Evolutionary conservation across 2,888 invertebrate species (phyloP).

Genomic region (Napeogenes sylphis): DNA sequence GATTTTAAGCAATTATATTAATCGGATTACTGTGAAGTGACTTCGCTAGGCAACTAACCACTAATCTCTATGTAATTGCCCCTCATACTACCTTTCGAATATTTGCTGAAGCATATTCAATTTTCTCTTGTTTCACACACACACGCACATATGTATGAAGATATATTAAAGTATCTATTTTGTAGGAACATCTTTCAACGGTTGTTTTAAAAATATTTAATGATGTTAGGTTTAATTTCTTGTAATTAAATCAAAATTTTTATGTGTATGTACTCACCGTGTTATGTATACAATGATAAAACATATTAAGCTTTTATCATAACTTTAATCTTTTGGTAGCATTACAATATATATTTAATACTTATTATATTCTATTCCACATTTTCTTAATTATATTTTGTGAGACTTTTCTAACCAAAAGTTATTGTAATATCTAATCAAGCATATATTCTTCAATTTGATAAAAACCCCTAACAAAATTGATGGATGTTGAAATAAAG

Average conservation of each 20-base stretch:
- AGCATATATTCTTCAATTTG: too few species aligned
- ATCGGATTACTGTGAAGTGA: constrained; percentile 67
- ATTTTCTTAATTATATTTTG: neutral
- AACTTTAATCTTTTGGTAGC: too few species aligned
- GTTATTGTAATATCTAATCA: neutral
- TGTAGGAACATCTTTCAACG: neutral
- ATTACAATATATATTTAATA: too few species aligned
- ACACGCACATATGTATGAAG: neutral
- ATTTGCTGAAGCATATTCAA: constrained; percentile 15
- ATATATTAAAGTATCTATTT: neutral
- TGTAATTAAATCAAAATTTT: too few species aligned
- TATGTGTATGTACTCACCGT: too few species aligned
- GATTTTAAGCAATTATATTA: constrained; percentile 73
- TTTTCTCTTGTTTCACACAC: constrained; percentile 9
- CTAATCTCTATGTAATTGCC: constrained; percentile 70
- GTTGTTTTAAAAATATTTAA: too few species aligned
- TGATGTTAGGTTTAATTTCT: too few species aligned
- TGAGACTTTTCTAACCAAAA: neutral
- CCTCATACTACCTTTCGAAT: constrained; percentile 37
- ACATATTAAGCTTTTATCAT: too few species aligned
- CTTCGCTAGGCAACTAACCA: constrained; percentile 74
- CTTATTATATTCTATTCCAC: too few species aligned
- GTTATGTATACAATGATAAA: too few species aligned
- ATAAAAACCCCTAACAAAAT: too few species aligned
- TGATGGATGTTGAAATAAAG: neutral